Evolutionary conservation across 2,888 invertebrate genomes (phyloP).

Genomic region (Resseliella maxima): DNA sequence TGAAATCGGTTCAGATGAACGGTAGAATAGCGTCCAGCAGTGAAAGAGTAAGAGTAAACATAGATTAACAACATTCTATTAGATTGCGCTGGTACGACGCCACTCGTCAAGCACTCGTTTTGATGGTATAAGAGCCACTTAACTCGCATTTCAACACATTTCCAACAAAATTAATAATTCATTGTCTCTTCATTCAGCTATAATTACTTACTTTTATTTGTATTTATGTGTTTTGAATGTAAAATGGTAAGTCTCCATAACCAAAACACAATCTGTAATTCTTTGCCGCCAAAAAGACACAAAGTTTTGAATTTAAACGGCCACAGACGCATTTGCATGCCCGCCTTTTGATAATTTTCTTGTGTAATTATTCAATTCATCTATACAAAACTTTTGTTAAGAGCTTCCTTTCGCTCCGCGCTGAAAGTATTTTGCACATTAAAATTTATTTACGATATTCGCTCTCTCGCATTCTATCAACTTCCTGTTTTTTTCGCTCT

Average conservation of each 20-base stretch:
- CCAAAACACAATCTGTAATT: background rate
- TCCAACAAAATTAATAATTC: slow-evolving; percentile 50
- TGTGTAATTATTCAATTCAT: slow-evolving; percentile 51
- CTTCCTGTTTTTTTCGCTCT: slow-evolving; percentile 11
- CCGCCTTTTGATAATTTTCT: slow-evolving; percentile 9
- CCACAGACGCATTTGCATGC: slow-evolving; percentile 24
- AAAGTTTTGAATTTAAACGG: slow-evolving; percentile 14
- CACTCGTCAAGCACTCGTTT: slow-evolving; percentile 39
- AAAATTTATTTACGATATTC: background rate
- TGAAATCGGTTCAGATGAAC: background rate
- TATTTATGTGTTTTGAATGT: background rate
- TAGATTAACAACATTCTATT: slow-evolving; percentile 26
- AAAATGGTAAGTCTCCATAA: background rate
- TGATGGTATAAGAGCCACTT: background rate
- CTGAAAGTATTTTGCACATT: slow-evolving; percentile 18
- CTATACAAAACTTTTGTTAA: slow-evolving; percentile 43
- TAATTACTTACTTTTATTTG: slow-evolving; percentile 44
- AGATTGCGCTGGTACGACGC: background rate
- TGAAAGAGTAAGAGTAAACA: background rate
- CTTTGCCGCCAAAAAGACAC: background rate
- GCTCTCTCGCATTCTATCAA: background rate
- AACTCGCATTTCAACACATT: slow-evolving; percentile 41
- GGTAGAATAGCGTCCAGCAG: background rate
- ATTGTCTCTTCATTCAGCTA: slow-evolving; percentile 31
- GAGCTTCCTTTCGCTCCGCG: background rate